Conservation (phyloP, 2,888 invertebrate species). For the Lepidochrysops patricia region DNA sequence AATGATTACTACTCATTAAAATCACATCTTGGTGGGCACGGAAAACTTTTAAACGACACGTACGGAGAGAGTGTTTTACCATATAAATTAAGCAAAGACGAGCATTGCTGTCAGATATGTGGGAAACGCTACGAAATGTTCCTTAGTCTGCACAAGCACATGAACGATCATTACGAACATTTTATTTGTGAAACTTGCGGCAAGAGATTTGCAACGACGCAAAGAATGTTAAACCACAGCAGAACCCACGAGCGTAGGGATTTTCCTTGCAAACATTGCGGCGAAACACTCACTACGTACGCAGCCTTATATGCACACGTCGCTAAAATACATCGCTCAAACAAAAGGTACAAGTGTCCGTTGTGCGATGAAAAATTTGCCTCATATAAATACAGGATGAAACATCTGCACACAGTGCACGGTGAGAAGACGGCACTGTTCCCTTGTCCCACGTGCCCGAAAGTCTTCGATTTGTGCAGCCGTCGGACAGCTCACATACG, state of each 20-base stretch:
- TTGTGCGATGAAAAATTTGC: conserved; percentile 63
- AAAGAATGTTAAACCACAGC: conserved; percentile 57
- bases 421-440: conserved; percentile 57
- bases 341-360: conserved; percentile 63
- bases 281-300: conserved; percentile 46
- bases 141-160: conserved; percentile 58
- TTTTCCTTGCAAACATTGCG: conserved; percentile 57
- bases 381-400: conserved; percentile 57
- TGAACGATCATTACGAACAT: conserved; percentile 65
- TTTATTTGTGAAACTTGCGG: conserved; percentile 67
- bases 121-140: conserved; percentile 63
- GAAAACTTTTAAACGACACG: conserved; percentile 43
- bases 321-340: conserved; percentile 51
- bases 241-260: conserved; percentile 53
- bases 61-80: conserved; percentile 59
- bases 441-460: conserved; percentile 57
- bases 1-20: conserved; percentile 47
- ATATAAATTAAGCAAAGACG: conserved; percentile 55
- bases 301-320: conserved; percentile 52
- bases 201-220: conserved; percentile 55
- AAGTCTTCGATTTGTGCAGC: conserved; percentile 60
- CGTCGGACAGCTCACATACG: conserved; percentile 56
- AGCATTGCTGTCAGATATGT: conserved; percentile 57
- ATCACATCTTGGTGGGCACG: conserved; percentile 47
- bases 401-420: conserved; percentile 53